These are phyloP conservation scores for Agriopis aurantiaria DNA, from an alignment of 2,888 invertebrate genomes.

Conservation along the genomic window DNA sequence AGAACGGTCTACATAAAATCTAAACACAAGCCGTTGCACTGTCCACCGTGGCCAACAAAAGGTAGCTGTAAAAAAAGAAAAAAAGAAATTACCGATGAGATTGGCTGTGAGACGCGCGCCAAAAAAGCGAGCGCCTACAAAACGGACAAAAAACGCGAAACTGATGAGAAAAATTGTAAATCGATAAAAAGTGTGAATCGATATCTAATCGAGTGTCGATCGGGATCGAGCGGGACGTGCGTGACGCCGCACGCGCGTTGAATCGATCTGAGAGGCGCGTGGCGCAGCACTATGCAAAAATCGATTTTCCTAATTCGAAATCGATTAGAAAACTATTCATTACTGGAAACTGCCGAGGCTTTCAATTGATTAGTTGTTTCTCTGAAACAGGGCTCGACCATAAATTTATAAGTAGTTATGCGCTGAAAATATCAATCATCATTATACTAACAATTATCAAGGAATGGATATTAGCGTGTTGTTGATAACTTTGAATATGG, in stretches of 20 bases:
- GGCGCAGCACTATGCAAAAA: constrained; percentile 66
- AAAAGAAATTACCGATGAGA: constrained; percentile 63
- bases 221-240: constrained; percentile 71
- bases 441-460: not conserved
- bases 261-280: constrained; percentile 67
- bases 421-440: too few species aligned
- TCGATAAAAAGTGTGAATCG: constrained; percentile 64
- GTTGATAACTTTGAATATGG: too few species aligned
- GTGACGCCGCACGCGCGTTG: constrained; percentile 73
- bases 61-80: constrained; percentile 58
- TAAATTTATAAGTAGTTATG: too few species aligned
- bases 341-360: constrained; percentile 3
- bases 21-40: constrained; percentile 64
- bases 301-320: constrained; percentile 59
- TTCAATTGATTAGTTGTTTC: constrained; percentile 3
- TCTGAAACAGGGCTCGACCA: not conserved
- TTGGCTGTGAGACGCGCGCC: constrained; percentile 65
- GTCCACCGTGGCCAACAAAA: constrained; percentile 64
- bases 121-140: constrained; percentile 67
- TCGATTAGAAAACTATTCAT: constrained; percentile 46
- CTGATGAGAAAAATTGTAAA: constrained; percentile 52
- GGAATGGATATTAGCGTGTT: not conserved
- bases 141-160: constrained; percentile 54
- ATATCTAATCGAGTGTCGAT: constrained; percentile 71
- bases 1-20: constrained; percentile 68